Conservation (phyloP, 2,888 invertebrate species). For the Dyspetes luteomarginatus region DNA sequence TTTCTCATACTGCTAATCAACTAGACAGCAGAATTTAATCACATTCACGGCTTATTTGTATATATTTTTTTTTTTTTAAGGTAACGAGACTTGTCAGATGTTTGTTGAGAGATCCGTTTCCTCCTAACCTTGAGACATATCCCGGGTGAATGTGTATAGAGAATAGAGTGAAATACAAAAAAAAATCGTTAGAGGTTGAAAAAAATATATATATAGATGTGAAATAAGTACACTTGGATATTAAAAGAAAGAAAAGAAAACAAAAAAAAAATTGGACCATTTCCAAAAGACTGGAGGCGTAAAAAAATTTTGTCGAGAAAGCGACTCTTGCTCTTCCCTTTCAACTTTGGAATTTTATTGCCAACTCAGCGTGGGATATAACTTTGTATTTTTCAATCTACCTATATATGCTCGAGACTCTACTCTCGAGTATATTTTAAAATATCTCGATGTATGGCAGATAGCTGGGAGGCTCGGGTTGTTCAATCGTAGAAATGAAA, state of each 20-base stretch:
- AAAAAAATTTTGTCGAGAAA: background rate
- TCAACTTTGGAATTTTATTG: background rate
- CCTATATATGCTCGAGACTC: background rate
- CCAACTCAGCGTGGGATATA: slow-evolving; percentile 1
- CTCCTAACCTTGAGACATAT: background rate
- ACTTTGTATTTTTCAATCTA: slow-evolving; percentile 42
- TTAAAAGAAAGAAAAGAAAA: no score
- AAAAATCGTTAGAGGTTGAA: background rate
- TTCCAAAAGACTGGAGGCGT: slow-evolving; percentile 26
- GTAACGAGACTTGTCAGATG: no score
- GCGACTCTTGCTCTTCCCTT: background rate
- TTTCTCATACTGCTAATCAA: no score
- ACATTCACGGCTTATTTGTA: no score
- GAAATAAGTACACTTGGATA: no score
- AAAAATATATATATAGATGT: no score
- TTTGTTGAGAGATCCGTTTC: background rate
- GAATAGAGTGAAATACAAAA: background rate
- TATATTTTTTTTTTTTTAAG: no score
- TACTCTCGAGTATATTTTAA: slow-evolving; percentile 1
- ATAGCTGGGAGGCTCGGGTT: background rate
- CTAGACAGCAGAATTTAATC: no score
- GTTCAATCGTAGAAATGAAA: background rate
- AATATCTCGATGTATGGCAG: background rate
- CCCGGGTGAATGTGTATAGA: background rate
- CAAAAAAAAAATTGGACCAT: slow-evolving; percentile 20